Evolutionary conservation across 2,113 vertebrate genomes (phyloP).

Genomic region (Astur gentilis): DNA sequence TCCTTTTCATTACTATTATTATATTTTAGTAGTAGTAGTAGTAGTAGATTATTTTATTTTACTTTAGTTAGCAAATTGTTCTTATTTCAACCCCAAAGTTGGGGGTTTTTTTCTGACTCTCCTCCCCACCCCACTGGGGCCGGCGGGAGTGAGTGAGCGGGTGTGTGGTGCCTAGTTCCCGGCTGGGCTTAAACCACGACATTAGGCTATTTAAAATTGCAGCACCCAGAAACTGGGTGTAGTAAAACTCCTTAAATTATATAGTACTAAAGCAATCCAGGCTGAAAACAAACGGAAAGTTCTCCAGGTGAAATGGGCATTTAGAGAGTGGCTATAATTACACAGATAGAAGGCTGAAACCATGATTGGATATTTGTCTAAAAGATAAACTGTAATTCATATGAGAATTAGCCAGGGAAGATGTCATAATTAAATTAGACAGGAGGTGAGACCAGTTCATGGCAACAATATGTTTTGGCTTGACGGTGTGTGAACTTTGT

Average conservation of each 20-base stretch:
- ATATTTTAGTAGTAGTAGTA: no score
- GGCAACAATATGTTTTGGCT: background rate
- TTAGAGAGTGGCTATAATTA: background rate
- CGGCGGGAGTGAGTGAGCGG: no score
- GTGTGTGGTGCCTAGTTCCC: no score
- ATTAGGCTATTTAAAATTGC: background rate
- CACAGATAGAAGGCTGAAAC: background rate
- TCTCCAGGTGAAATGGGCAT: background rate
- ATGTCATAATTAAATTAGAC: background rate
- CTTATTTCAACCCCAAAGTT: no score
- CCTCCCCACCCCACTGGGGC: no score
- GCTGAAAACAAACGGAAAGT: background rate
- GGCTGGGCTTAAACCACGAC: no score
- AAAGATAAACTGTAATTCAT: background rate
- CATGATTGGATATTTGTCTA: background rate
- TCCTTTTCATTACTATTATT: no score
- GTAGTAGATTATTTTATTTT: no score
- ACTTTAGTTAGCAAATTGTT: no score
- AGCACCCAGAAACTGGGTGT: background rate
- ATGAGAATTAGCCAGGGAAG: background rate
- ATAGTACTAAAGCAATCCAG: background rate
- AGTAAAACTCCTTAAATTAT: background rate
- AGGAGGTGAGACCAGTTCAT: background rate
- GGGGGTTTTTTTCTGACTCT: no score
- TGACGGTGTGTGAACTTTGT: background rate